Conservation (phyloP, 2,888 invertebrate species). For the Holacanthella duospinosa region DNA sequence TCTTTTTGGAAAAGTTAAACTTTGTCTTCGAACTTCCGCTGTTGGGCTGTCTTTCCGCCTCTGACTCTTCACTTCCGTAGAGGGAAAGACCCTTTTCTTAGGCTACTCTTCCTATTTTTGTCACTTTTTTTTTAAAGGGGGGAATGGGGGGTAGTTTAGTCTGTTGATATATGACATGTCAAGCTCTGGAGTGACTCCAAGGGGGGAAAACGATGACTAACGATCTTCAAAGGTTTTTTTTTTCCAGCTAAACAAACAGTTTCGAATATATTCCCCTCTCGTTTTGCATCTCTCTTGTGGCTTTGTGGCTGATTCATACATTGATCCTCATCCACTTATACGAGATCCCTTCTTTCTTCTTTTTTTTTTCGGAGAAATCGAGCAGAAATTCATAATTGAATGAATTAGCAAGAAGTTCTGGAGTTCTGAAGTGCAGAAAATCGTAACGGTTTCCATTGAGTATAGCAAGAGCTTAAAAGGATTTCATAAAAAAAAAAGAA, state of each 20-base stretch:
- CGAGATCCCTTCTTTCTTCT: no score
- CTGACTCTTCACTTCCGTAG: conserved; percentile 28
- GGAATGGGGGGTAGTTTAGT: background rate
- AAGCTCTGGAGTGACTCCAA: background rate
- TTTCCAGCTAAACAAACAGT: no score
- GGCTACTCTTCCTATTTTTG: background rate
- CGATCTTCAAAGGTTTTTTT: no score
- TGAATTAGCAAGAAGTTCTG: background rate
- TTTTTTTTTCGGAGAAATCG: background rate
- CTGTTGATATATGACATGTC: background rate
- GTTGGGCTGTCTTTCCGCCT: conserved; percentile 26
- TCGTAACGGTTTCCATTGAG: no score
- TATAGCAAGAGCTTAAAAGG: no score
- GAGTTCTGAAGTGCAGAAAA: no score
- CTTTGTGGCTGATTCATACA: no score
- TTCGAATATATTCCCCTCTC: no score
- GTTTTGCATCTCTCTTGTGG: no score
- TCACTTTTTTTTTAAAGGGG: background rate
- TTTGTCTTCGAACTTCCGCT: conserved; percentile 26
- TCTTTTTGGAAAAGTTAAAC: background rate
- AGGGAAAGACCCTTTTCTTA: no score
- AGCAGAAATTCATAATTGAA: background rate
- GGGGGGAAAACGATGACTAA: conserved; percentile 1
- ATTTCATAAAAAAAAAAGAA: no score
- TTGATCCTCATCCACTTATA: no score